Evolutionary conservation across 1,140 invertebrate genomes (phyloP), one percentile per base, ranked within the genome.

Genomic region (Paralvinella palmiformis): DNA sequence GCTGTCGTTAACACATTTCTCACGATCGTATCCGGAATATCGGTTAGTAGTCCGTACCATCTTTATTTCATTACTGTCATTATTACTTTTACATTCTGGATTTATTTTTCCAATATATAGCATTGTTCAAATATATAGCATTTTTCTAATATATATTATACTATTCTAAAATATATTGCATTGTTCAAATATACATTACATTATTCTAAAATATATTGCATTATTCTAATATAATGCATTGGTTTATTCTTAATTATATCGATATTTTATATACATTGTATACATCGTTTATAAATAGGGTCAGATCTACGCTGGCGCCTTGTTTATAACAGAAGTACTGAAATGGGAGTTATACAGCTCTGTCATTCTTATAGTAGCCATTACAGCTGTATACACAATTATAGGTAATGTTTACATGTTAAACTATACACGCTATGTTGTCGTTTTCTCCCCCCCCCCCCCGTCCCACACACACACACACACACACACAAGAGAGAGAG

Each of bases 261-360:
- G 24, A 24, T 36, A 1, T 64, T 1, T 13, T 17, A 35, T 1
- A 4, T 53, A 1, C 24, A 32, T 32, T 57, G 22, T 59, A 22
- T 36, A 17, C n/a, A 31, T 15, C 36, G 15, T 29, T 45, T 29
- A 41, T 65, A 27, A 29, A 3, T 65, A 83, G 83, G 82, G 81
- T 27, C 82, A 83, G 68, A 69, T 84, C 62, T 84, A 82, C 69
- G 79, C 83, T 7, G 84, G 84, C 10, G 83, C 83, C 0, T 71
- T 85, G 5, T 85, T 85, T 67, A 81, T 85, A 33, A 71, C 81
- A 59, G 73, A 82, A 55, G 71, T 82, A n/a, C 50, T 84, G 17
- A 75, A 76, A 62, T 81, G 72, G 72, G 78, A 82, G 62, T 57
- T 84, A 2, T 85, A 85, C 56, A 44, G 73, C 6, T 75, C 73